phyloP scores from a whole-genome alignment of 2,113 vertebrate species.

The Myanophis thanlyinensis region DNA sequence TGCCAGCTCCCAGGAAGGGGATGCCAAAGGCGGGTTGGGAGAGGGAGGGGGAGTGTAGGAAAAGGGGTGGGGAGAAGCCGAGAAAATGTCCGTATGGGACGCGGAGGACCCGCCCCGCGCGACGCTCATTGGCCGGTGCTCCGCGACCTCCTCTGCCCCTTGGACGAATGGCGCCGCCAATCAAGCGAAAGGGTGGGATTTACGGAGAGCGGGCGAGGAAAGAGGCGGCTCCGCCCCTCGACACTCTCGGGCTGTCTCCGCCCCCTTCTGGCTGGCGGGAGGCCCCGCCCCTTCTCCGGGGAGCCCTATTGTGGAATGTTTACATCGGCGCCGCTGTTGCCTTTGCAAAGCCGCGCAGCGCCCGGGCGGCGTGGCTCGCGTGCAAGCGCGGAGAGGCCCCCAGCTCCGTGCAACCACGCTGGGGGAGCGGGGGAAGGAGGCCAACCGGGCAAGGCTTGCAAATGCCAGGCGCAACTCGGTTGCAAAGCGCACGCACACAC shows the following conservation, averaged over 20 bases:
- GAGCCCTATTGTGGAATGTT: constrained; percentile 60
- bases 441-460: neutral
- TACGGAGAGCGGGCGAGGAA: neutral
- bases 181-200: neutral
- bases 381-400: neutral
- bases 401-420: neutral
- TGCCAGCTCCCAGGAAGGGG: constrained; percentile 35
- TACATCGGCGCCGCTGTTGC: constrained; percentile 27
- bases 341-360: neutral
- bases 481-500: neutral
- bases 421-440: too few species aligned
- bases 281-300: constrained; percentile 31
- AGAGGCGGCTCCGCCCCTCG: constrained; percentile 13
- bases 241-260: neutral
- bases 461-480: neutral
- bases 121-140: neutral
- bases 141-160: fast-evolving
- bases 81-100: constrained; percentile 30
- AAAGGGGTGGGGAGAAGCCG: neutral
- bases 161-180: neutral
- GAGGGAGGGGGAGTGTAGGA: neutral
- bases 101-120: neutral
- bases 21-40: constrained; percentile 17
- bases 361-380: neutral
- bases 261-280: neutral